Evolutionary conservation across 2,113 vertebrate genomes (phyloP).

Genomic region (Rhabdornis inornatus): DNA sequence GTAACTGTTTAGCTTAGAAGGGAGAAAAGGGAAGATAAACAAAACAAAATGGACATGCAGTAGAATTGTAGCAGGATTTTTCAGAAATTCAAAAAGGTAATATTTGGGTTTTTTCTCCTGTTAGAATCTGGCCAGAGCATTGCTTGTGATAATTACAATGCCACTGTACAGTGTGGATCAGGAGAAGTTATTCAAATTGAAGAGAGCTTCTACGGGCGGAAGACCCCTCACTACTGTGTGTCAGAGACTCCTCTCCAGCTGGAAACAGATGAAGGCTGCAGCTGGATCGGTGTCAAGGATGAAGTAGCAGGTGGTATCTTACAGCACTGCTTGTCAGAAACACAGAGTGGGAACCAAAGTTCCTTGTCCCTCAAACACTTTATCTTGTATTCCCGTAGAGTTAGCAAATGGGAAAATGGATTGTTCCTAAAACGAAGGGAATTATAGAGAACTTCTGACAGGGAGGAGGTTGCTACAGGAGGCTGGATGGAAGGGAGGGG

Average conservation of each 20-base stretch:
- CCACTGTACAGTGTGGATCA: slow-evolving; percentile 85
- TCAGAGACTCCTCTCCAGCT: not conserved
- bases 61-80: not conserved
- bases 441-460: not conserved
- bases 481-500: not conserved
- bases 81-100: not conserved
- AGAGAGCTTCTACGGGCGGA: slow-evolving; percentile 85
- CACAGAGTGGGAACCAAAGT: not conserved
- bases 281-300: slow-evolving; percentile 81
- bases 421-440: not conserved
- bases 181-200: slow-evolving; percentile 86
- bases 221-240: slow-evolving; percentile 83
- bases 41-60: not conserved
- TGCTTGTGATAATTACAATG: slow-evolving; percentile 81
- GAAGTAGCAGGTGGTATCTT: slow-evolving; percentile 82
- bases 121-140: slow-evolving; percentile 80
- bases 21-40: not conserved
- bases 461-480: not conserved
- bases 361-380: not conserved
- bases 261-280: slow-evolving; percentile 73
- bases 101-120: not conserved
- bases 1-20: not conserved
- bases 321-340: not conserved
- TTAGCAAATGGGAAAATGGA: not conserved
- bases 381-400: not conserved